Percentiles rank a stretch among this genome's conserved stretches.
Evolutionary conservation across 2,888 invertebrate genomes (phyloP).

Genomic region (Callinectes sapidus): DNA sequence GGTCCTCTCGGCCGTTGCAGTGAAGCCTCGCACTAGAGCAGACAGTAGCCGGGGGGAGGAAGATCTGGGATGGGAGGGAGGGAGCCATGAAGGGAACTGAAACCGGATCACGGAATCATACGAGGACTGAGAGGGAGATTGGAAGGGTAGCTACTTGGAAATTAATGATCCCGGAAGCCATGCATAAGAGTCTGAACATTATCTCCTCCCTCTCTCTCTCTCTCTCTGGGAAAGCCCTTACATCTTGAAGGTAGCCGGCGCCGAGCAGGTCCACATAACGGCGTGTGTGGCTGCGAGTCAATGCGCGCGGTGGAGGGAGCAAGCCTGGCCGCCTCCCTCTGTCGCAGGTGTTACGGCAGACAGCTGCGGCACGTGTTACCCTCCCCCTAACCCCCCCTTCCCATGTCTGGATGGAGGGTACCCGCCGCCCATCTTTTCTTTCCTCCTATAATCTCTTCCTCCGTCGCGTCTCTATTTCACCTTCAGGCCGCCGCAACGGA

Average conservation of each 20-base stretch:
- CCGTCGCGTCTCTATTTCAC: background rate
- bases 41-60: background rate
- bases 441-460: background rate
- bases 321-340: background rate
- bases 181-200: background rate
- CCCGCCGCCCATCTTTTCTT: background rate
- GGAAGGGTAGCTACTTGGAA: background rate
- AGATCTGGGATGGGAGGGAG: background rate
- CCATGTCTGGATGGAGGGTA: background rate
- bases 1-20: background rate
- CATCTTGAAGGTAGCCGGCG: background rate
- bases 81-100: background rate
- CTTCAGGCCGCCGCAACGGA: background rate
- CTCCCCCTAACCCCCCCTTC: background rate
- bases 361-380: slow-evolving; percentile 29
- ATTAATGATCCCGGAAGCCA: background rate
- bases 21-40: background rate
- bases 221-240: background rate
- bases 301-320: background rate
- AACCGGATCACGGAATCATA: background rate
- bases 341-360: background rate
- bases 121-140: background rate
- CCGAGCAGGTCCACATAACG: slow-evolving; percentile 16
- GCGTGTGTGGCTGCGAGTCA: background rate
- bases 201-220: background rate